phyloP scores from a whole-genome alignment of 2,113 vertebrate species.

The Sebastes schlegelii region DNA sequence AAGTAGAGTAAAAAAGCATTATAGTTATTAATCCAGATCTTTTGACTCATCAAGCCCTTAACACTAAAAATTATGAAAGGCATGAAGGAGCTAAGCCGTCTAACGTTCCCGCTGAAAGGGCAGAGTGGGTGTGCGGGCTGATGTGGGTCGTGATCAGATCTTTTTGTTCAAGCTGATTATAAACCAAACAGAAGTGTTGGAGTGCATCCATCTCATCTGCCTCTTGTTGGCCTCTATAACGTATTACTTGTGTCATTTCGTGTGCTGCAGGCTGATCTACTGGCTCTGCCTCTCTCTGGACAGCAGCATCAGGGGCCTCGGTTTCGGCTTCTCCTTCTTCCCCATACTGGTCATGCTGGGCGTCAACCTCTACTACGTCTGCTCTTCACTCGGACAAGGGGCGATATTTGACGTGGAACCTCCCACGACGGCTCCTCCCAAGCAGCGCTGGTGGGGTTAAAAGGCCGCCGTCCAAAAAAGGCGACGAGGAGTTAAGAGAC shows the following conservation, averaged over 20 bases:
- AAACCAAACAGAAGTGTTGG: not conserved
- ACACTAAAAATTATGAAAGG: constrained; percentile 24
- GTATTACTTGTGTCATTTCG: not conserved
- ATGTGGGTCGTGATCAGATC: constrained; percentile 7
- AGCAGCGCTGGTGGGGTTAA: constrained; percentile 86
- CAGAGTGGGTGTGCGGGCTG: not conserved
- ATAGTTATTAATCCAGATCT: constrained; percentile 10
- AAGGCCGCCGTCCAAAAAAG: not conserved
- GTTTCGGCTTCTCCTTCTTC: constrained; percentile 91
- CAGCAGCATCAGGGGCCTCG: constrained; percentile 87
- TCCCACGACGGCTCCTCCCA: constrained; percentile 54
- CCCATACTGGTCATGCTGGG: constrained; percentile 88
- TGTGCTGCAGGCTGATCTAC: constrained; percentile 87
- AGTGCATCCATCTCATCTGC: not conserved
- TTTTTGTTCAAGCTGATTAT: not conserved
- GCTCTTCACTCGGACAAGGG: constrained; percentile 80
- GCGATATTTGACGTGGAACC: constrained; percentile 80
- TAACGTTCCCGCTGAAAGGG: not conserved
- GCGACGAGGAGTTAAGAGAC: not conserved
- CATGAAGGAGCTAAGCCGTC: not conserved
- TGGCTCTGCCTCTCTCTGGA: constrained; percentile 89
- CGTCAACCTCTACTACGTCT: constrained; percentile 90
- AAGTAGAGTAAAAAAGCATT: constrained; percentile 7
- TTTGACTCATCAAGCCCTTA: constrained; percentile 31
- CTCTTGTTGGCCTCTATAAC: not conserved